Base-by-base conservation (phyloP, 92 coral and sea anemone genomes). In the Isaurus tuberculatus region DNA sequence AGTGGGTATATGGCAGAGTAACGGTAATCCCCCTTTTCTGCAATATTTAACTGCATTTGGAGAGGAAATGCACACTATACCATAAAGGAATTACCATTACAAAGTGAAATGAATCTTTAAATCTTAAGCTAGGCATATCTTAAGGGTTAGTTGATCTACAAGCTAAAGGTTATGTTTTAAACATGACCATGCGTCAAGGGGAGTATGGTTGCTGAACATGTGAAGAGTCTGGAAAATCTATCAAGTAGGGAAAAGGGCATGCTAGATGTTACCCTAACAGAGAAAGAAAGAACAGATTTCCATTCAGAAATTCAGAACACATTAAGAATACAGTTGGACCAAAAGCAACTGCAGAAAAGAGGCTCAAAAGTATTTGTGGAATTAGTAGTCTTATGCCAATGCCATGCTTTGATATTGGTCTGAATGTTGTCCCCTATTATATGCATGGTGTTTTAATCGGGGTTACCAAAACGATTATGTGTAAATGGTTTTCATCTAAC, bases 401-500 rank as follows among this genome's bases (percentile, higher is more conserved):
- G 88, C 77, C 87, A 3, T 79, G 83, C 82, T 72, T 88, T 89
- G 86, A 89, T 44, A 68, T 90, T 33, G 84, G 79, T 67, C 61
- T 53, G n/a, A n/a, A n/a, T 17, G 34, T 77, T 27, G 93, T 40
- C 10, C 44, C 44, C 10, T n/a, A 40, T 40, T 40, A 90, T 51
- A 90, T 90, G 90, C 93, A 90, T 86, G 89, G 88, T 22, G 83
- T 83, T 28, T 58, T 90, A 14, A 68, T 90, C 84, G 90, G 90
- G 73, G 87, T 77, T 22, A 86, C 90, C 16, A 86, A 90, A 69
- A 79, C 86, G 30, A 79, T 87, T 32, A 20, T 89, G 57, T 31
- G 33, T 33, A 73, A 71, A 70, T 89, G 92, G 90, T 81, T 89
- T 86, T 86, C 92, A 30, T 83, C 92, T 2, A 80, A 87, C n/a